A percentile compares a stretch with the other conserved stretches of the same genome.
phyloP scores from a whole-genome alignment of 1,140 invertebrate species.

The Ptiloglossa arizonensis region DNA sequence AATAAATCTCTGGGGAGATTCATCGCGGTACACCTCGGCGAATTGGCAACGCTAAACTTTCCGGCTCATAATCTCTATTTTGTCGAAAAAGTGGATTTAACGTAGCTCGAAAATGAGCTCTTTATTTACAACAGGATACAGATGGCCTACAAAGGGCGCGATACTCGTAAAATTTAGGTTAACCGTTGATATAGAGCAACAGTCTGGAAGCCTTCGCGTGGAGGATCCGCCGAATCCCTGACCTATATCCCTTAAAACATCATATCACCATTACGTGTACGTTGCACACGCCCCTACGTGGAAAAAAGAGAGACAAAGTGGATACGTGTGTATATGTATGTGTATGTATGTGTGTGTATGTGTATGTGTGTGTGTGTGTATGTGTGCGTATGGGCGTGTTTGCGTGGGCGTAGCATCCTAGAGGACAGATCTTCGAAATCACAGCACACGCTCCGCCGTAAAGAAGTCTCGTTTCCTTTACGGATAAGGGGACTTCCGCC shows the following conservation, averaged over 20 bases:
- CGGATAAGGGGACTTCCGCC: constrained; percentile 50
- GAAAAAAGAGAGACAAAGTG: no score
- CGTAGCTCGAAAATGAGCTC: not conserved
- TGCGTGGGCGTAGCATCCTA: not conserved
- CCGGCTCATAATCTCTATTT: not conserved
- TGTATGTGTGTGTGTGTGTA: not conserved
- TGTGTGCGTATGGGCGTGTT: no score
- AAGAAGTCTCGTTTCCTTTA: constrained; percentile 51
- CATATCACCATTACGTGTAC: constrained; percentile 57
- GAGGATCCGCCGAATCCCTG: constrained; percentile 60
- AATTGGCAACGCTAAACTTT: no score
- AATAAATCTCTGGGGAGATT: no score
- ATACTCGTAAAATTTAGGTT: constrained; percentile 57
- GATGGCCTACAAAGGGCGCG: constrained; percentile 15
- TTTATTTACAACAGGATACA: constrained; percentile 12
- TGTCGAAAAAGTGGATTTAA: not conserved
- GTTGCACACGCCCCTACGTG: not conserved
- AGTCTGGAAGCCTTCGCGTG: constrained; percentile 39
- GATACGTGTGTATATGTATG: not conserved
- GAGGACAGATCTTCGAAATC: constrained; percentile 46
- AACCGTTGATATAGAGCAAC: constrained; percentile 57
- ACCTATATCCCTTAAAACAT: constrained; percentile 68
- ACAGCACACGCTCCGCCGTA: constrained; percentile 18
- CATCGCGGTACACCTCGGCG: no score
- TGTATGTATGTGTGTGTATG: not conserved